Evolutionary conservation across 2,797 vertebrate genomes (phyloP).

Genomic region (Choloepus didactylus): DNA sequence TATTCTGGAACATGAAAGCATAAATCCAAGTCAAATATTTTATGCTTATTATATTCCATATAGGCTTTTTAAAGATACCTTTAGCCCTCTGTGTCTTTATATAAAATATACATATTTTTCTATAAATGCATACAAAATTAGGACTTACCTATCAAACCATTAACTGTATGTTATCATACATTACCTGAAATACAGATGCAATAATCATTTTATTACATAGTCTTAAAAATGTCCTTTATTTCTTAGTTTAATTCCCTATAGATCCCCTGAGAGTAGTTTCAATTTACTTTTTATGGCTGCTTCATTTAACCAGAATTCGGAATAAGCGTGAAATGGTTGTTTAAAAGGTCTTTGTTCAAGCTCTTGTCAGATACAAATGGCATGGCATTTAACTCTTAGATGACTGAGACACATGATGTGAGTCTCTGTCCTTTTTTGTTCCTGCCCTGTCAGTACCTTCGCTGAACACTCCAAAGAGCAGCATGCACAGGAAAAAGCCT

Average conservation of each 20-base stretch:
- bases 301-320: slow-evolving; percentile 18
- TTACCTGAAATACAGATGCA: background rate
- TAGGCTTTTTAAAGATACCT: slow-evolving; percentile 15
- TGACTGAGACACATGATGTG: background rate
- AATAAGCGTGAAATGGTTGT: background rate
- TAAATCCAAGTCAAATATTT: background rate
- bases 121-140: slow-evolving; percentile 12
- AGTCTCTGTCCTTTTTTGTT: background rate
- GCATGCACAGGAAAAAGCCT: background rate
- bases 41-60: background rate
- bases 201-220: background rate
- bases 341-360: background rate
- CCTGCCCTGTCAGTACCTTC: accelerated
- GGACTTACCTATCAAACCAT: slow-evolving; percentile 13
- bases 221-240: background rate
- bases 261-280: background rate
- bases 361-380: background rate
- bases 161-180: background rate
- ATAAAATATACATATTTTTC: slow-evolving; percentile 19
- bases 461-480: background rate
- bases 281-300: background rate
- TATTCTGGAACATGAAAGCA: background rate
- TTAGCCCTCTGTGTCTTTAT: background rate
- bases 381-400: too few species aligned
- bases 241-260: background rate